These are phyloP conservation scores for Tupiocoris notatus DNA, from an alignment of 2,888 invertebrate genomes.

Conservation along the genomic window DNA sequence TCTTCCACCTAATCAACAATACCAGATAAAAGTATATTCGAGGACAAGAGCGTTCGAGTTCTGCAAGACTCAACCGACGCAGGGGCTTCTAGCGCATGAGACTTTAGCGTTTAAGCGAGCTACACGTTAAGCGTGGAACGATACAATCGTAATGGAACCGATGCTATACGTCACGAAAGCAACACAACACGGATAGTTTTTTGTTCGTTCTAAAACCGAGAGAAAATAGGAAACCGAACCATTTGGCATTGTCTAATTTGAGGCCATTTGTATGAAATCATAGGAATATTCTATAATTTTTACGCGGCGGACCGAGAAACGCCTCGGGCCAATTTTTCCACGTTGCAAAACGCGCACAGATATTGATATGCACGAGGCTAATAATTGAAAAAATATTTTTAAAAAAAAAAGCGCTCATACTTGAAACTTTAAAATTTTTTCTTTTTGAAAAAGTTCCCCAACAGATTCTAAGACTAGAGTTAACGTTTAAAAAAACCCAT, in stretches of 20 bases:
- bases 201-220: background rate
- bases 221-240: background rate
- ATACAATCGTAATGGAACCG: background rate
- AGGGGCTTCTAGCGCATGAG: background rate
- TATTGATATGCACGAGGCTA: background rate
- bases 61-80: too few species aligned
- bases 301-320: too few species aligned
- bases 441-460: background rate
- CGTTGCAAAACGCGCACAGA: background rate
- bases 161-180: constrained; percentile 29
- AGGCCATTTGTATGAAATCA: background rate
- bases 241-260: background rate
- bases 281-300: background rate
- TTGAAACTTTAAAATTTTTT: background rate
- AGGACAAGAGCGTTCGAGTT: too few species aligned
- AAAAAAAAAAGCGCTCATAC: background rate
- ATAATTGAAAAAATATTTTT: too few species aligned
- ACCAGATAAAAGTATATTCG: too few species aligned
- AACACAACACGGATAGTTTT: constrained; percentile 23
- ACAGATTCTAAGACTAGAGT: background rate
- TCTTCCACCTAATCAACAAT: too few species aligned
- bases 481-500: background rate
- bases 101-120: constrained; percentile 2
- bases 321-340: too few species aligned
- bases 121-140: background rate